phyloP scores from a whole-genome alignment of 2,888 invertebrate genomes.

The Colostygia pectinataria region DNA sequence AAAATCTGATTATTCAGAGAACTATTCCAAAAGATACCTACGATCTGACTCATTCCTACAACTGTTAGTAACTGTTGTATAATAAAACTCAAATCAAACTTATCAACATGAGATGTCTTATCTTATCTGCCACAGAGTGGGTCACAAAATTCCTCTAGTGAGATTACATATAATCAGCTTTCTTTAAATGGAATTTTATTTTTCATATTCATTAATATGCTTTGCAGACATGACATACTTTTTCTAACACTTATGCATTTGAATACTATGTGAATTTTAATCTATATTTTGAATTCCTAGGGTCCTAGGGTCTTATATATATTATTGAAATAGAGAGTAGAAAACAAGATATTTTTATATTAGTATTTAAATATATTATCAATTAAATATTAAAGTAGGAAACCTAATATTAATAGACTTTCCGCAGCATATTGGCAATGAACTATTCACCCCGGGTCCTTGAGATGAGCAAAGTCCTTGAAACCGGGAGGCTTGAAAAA shows the following conservation, averaged over 20 bases:
- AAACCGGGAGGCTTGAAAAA: slow-evolving; percentile 59
- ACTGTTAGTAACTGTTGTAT: too few species aligned
- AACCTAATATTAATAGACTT: slow-evolving; percentile 11
- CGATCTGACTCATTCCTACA: slow-evolving; percentile 1
- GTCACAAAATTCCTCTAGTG: slow-evolving; percentile 29
- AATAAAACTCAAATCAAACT: slow-evolving; percentile 21
- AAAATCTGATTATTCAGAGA: too few species aligned
- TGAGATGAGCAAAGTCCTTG: slow-evolving; percentile 74
- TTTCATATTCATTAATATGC: slow-evolving; percentile 29
- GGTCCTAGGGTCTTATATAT: neutral
- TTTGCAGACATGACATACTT: slow-evolving; percentile 27
- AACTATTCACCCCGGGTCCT: slow-evolving; percentile 67
- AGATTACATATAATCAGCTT: slow-evolving; percentile 36
- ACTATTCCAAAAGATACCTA: too few species aligned
- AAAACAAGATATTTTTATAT: neutral
- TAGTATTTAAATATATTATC: too few species aligned
- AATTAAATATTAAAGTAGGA: neutral
- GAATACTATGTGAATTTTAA: neutral
- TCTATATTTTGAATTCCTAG: too few species aligned
- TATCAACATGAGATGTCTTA: slow-evolving; percentile 33
- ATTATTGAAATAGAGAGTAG: neutral
- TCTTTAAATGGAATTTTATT: slow-evolving; percentile 35
- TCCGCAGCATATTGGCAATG: slow-evolving; percentile 53
- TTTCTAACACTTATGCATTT: slow-evolving; percentile 9
- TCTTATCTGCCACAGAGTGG: slow-evolving; percentile 38